These are phyloP conservation scores for Diarsia mendica DNA, from an alignment of 2,888 invertebrate species.

Conservation along the genomic window DNA sequence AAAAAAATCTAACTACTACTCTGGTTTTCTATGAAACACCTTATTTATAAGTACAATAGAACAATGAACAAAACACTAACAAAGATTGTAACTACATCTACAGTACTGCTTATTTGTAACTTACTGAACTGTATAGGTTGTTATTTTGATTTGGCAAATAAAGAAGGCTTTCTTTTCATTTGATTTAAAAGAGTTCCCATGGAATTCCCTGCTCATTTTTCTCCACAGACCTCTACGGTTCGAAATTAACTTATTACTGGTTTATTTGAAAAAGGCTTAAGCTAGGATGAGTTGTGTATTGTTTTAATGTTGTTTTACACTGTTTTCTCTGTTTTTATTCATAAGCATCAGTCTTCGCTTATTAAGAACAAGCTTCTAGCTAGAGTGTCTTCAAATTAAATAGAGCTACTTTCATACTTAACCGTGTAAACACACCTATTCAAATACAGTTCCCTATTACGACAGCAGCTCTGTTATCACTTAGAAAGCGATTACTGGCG, in stretches of 20 bases:
- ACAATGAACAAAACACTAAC: not conserved
- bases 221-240: not conserved
- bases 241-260: not conserved
- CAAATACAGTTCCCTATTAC: not conserved
- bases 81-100: no score
- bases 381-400: not conserved
- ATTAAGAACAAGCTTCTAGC: not conserved
- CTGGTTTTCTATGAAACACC: not conserved
- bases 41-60: not conserved
- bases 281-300: not conserved
- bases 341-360: not conserved
- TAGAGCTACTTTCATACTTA: not conserved
- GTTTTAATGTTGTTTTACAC: not conserved
- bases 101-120: no score
- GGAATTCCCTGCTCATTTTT: not conserved
- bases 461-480: constrained; percentile 30
- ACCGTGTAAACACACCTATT: not conserved
- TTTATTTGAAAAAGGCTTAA: not conserved
- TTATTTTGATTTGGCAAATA: no score
- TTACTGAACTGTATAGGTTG: no score
- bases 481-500: constrained; percentile 49
- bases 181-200: not conserved
- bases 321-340: not conserved
- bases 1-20: not conserved
- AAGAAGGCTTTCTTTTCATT: not conserved